phyloP scores from a whole-genome alignment of 2,888 invertebrate species.

The Crioceris asparagi region DNA sequence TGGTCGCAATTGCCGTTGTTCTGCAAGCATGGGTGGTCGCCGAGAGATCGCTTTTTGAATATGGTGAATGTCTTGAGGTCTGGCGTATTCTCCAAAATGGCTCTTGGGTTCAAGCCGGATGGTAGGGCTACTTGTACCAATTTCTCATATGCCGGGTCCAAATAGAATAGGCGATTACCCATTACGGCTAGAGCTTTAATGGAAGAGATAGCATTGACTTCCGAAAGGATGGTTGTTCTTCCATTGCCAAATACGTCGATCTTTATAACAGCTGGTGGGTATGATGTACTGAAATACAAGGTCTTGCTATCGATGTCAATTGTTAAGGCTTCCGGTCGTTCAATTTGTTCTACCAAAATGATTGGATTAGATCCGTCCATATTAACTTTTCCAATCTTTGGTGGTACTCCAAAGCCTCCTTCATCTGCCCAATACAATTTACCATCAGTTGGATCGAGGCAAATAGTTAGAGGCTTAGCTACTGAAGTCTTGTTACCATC shows the following conservation, averaged over 20 bases:
- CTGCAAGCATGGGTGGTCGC: constrained; percentile 73
- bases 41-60: constrained; percentile 71
- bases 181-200: constrained; percentile 76
- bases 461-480: constrained; percentile 76
- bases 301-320: constrained; percentile 73
- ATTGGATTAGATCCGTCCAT: constrained; percentile 84
- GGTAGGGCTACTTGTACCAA: constrained; percentile 76
- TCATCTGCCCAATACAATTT: constrained; percentile 95
- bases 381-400: constrained; percentile 81
- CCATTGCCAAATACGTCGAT: constrained; percentile 66
- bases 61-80: constrained; percentile 80
- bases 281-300: constrained; percentile 79
- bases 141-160: constrained; percentile 85
- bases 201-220: constrained; percentile 58
- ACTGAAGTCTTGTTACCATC: constrained; percentile 73
- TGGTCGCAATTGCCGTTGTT: constrained; percentile 92
- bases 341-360: constrained; percentile 59
- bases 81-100: constrained; percentile 73
- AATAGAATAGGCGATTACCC: constrained; percentile 71
- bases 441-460: constrained; percentile 88
- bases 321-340: constrained; percentile 73
- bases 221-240: constrained; percentile 54
- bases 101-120: constrained; percentile 63
- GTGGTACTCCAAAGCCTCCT: constrained; percentile 80
- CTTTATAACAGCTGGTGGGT: constrained; percentile 58